Evolutionary conservation across 2,113 vertebrate genomes (phyloP), one percentile per base, ranked within the genome.

Genomic region (Macheiramphus alcinus): DNA sequence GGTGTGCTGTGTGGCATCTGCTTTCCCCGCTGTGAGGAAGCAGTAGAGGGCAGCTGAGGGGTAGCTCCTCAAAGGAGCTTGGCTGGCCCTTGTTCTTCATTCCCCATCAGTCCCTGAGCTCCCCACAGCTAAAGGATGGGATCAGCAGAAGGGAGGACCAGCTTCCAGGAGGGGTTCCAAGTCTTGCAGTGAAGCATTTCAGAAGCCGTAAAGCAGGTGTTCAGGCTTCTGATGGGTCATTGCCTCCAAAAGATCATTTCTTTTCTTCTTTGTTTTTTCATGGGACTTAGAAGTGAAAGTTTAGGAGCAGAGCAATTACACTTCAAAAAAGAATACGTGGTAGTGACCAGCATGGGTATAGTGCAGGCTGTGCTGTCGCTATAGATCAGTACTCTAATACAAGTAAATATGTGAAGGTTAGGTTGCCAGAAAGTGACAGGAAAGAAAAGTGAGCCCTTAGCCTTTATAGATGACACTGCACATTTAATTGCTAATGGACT

Each of bases 401-500:
- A 38, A 38, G 29, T 61, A 13, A 68, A 40, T 12, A 6, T 14
- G 22, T 50, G 76, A 62, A 52, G 63, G 25, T 47, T 74, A 45
- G 19, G 14, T 50, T 92, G 73, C 32, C 58, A 62, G 55, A 76
- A 82, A 66, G 76, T 40, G 50, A 34, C 12, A 16, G 72, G 14
- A 38, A 47, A 42, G 74, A 59, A 34, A 48, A 90, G 52, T 23
- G 65, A 91, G 36, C 68, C 65, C 40, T 42, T 32, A 43, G 40
- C 53, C 81, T 50, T 47, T 36, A 14, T 3, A 76, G 76, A 74
- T 80, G 70, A 56, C n/a, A 13, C 56, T 83, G 70, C 74, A 66
- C 12, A 25, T 89, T 89, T 89, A 73, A 80, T 91, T 91, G 83
- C 38, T 93, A 59, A 80, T 85, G 55, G 73, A 70, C 62, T 88